Conservation (phyloP, 2,888 invertebrate species). For the Temnothorax unifasciatus region DNA sequence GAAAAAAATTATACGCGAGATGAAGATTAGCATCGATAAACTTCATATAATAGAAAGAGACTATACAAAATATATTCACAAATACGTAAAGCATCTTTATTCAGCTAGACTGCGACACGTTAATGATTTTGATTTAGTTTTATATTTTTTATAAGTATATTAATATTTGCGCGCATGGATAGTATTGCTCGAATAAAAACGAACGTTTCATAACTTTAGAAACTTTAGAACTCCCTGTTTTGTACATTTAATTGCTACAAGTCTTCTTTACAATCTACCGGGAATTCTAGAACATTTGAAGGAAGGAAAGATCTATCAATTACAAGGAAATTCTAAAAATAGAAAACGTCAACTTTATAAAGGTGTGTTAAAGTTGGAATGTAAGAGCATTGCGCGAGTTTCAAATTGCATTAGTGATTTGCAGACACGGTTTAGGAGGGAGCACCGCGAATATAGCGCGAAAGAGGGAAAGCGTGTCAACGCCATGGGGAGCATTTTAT, state of each 20-base stretch:
- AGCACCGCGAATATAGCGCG: constrained; percentile 48
- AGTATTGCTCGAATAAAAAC: background rate
- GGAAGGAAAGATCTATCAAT: background rate
- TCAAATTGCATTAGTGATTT: constrained; percentile 55
- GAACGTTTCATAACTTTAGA: background rate
- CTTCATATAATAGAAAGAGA: background rate
- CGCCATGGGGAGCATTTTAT: constrained; percentile 63
- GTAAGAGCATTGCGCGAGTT: constrained; percentile 29
- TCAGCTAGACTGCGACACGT: background rate
- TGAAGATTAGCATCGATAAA: background rate
- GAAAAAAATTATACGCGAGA: background rate
- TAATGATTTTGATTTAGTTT: background rate
- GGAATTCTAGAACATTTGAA: background rate
- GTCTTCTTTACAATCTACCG: background rate
- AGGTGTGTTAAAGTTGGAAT: constrained; percentile 20
- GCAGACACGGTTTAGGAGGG: constrained; percentile 29
- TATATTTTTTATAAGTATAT: background rate
- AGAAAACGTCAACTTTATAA: background rate
- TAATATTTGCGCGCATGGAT: background rate
- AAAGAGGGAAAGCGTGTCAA: constrained; percentile 46
- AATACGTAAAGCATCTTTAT: background rate
- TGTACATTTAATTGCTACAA: background rate
- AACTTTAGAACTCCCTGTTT: background rate
- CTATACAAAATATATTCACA: background rate
- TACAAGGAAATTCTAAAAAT: constrained; percentile 28